phyloP scores from a whole-genome alignment of 2,888 invertebrate genomes.

The Agonum fuliginosum region DNA sequence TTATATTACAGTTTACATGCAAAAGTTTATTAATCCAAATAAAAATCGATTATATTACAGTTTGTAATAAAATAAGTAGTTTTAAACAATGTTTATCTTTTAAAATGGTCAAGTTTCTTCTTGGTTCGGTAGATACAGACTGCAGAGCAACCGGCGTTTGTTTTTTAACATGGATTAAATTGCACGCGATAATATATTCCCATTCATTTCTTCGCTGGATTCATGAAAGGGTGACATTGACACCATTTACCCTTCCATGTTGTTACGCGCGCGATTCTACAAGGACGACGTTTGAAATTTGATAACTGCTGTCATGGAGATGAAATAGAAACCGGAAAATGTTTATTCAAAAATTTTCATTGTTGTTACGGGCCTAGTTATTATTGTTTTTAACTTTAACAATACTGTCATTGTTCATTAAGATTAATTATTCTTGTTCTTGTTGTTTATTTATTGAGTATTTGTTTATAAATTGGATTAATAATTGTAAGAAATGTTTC shows the following conservation, averaged over 20 bases:
- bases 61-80: background rate
- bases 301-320: slow-evolving; percentile 24
- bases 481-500: no score
- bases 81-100: slow-evolving; percentile 11
- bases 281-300: slow-evolving; percentile 37
- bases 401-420: background rate
- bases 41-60: slow-evolving; percentile 6
- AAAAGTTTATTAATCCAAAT: slow-evolving; percentile 8
- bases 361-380: background rate
- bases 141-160: background rate
- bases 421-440: background rate
- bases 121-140: background rate
- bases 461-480: no score
- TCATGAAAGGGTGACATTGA: slow-evolving; percentile 60
- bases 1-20: slow-evolving; percentile 27
- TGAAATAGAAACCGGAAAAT: slow-evolving; percentile 19
- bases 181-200: slow-evolving; percentile 42
- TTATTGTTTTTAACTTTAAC: slow-evolving; percentile 25
- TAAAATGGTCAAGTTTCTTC: slow-evolving; percentile 9
- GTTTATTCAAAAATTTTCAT: slow-evolving; percentile 8
- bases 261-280: slow-evolving; percentile 47
- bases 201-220: slow-evolving; percentile 57
- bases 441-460: background rate
- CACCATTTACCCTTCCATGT: slow-evolving; percentile 55
- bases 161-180: slow-evolving; percentile 45